Evolutionary conservation across 2,888 invertebrate species (phyloP).

Genomic region (Perizoma flavofasciatum): DNA sequence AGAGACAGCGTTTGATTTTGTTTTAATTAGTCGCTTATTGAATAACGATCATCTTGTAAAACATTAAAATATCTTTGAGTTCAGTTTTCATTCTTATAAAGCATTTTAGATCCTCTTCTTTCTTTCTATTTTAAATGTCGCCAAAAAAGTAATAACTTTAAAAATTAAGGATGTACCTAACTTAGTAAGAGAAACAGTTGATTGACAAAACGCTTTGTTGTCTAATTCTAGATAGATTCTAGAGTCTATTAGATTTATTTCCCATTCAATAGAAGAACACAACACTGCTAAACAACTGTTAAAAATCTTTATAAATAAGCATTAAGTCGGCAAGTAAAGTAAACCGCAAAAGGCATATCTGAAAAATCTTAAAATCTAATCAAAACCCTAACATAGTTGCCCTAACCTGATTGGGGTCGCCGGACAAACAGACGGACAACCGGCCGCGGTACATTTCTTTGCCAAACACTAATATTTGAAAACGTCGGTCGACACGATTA

Average conservation of each 20-base stretch:
- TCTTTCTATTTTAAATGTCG: too few species aligned
- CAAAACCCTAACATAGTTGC: slow-evolving; percentile 14
- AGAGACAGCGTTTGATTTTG: slow-evolving; percentile 26
- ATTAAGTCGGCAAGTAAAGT: too few species aligned
- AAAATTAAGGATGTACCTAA: too few species aligned
- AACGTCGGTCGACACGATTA: slow-evolving; percentile 65
- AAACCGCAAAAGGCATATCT: slow-evolving; percentile 4
- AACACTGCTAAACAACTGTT: too few species aligned
- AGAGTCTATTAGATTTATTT: too few species aligned
- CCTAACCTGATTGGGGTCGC: slow-evolving; percentile 54
- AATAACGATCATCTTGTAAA: slow-evolving; percentile 11
- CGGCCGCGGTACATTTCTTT: slow-evolving; percentile 66
- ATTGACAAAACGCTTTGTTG: too few species aligned
- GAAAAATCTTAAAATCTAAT: slow-evolving; percentile 17
- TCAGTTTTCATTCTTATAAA: slow-evolving; percentile 1
- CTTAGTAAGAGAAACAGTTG: too few species aligned
- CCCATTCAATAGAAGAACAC: too few species aligned
- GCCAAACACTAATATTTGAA: slow-evolving; percentile 82
- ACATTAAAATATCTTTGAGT: slow-evolving; percentile 8
- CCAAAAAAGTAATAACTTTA: too few species aligned
- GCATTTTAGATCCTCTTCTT: neutral
- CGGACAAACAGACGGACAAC: slow-evolving; percentile 46
- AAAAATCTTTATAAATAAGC: too few species aligned
- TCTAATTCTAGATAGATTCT: too few species aligned
- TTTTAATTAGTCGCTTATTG: slow-evolving; percentile 25